Conservation (phyloP, 2,888 invertebrate genomes). For the Catocala sponsa region DNA sequence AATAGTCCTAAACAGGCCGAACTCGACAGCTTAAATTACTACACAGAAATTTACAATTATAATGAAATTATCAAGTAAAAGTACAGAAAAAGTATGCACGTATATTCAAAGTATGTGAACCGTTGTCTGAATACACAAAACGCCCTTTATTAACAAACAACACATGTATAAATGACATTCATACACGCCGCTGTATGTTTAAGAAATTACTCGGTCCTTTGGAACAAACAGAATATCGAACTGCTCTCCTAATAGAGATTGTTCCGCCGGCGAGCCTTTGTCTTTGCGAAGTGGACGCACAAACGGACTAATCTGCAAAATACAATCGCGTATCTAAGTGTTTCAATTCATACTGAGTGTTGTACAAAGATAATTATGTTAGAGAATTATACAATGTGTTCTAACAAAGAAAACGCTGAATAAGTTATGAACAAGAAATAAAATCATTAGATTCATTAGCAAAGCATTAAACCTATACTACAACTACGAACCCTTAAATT, state of each 20-base stretch:
- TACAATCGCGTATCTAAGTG: slow-evolving; percentile 7
- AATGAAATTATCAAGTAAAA: slow-evolving; percentile 3
- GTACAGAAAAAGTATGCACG: not conserved
- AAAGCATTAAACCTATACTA: too few relatives aligned
- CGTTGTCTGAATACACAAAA: too few relatives aligned
- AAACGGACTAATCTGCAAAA: slow-evolving; percentile 19
- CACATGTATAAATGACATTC: not conserved
- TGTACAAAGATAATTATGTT: too few relatives aligned
- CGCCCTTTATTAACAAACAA: too few relatives aligned
- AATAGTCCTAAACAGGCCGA: too few relatives aligned
- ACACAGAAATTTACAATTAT: not conserved
- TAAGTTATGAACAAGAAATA: too few relatives aligned
- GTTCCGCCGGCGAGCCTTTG: slow-evolving; percentile 13
- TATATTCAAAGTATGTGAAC: not conserved
- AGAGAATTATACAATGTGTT: too few relatives aligned
- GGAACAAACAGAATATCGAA: slow-evolving; percentile 13
- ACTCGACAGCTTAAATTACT: too few relatives aligned
- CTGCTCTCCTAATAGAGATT: slow-evolving; percentile 20
- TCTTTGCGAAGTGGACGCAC: slow-evolving; percentile 19
- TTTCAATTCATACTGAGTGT: not conserved
- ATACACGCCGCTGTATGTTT: not conserved
- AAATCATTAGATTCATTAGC: too few relatives aligned
- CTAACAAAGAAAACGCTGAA: too few relatives aligned
- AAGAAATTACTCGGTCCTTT: not conserved
- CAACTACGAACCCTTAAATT: too few relatives aligned